Evolutionary conservation across 2,113 vertebrate species (phyloP).

Genomic region (Vicugna pacos): DNA sequence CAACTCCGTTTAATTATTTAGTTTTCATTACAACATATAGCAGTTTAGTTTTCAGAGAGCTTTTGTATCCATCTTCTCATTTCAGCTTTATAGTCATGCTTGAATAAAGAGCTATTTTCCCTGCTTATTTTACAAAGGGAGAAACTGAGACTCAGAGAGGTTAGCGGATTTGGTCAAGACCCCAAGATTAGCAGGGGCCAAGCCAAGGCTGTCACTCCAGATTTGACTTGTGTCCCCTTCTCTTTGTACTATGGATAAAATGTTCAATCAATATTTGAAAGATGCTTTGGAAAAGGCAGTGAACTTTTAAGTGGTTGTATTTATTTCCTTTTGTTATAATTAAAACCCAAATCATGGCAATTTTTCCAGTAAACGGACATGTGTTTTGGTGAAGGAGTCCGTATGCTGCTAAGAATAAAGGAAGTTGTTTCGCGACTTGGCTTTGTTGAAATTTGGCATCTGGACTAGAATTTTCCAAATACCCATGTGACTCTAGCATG

Average conservation of each 20-base stretch:
- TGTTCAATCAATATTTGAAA: background rate
- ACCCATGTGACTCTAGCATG: background rate
- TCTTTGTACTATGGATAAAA: background rate
- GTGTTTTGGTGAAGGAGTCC: background rate
- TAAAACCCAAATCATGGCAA: background rate
- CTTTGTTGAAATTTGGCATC: conserved; percentile 35
- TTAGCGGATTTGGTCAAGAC: background rate
- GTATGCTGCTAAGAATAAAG: background rate
- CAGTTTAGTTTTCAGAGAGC: background rate
- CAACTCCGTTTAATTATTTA: background rate
- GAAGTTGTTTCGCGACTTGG: background rate
- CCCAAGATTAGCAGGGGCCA: background rate
- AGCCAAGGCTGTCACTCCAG: background rate
- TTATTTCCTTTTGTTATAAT: background rate
- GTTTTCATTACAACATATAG: background rate
- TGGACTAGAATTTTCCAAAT: conserved; percentile 53
- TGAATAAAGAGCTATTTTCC: background rate
- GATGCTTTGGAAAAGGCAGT: background rate
- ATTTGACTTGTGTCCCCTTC: background rate
- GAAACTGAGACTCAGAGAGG: background rate
- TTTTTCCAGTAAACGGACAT: background rate
- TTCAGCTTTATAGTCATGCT: background rate
- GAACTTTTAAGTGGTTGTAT: background rate
- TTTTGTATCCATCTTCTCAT: background rate
- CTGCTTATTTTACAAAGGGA: background rate